A percentile compares a stretch with the other conserved stretches of the same genome.
These are phyloP conservation scores for Vireo griseus DNA, from an alignment of 2,797 vertebrate genomes.

Conservation along the genomic window DNA sequence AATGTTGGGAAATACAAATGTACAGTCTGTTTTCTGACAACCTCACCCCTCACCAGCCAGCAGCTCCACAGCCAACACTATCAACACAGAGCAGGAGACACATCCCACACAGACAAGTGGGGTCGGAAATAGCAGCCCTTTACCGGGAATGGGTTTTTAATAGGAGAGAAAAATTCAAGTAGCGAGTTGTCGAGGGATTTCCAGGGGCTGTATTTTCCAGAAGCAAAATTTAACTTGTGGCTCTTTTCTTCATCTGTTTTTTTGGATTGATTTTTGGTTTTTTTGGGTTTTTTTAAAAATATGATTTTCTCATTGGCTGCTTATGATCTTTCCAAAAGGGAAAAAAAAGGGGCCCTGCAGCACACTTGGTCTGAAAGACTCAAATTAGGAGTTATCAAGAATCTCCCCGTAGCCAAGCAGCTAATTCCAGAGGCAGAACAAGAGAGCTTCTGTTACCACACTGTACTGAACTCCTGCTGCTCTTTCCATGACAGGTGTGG, in stretches of 20 bases:
- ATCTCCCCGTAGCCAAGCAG: slow-evolving; percentile 39
- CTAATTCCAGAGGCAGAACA: slow-evolving; percentile 58
- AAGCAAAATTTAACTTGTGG: neutral
- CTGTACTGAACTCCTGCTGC: slow-evolving; percentile 57
- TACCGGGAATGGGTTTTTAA: neutral
- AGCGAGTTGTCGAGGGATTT: neutral
- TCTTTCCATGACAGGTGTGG: slow-evolving; percentile 74
- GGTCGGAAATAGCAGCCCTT: neutral
- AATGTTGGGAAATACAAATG: slow-evolving; percentile 47
- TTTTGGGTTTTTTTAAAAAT: neutral
- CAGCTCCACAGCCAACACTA: neutral
- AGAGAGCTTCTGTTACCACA: slow-evolving; percentile 67
- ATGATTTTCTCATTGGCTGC: slow-evolving; percentile 6
- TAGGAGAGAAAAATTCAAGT: neutral
- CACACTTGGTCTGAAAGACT: neutral
- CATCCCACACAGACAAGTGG: neutral
- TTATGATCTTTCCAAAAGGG: slow-evolving; percentile 11
- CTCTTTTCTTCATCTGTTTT: neutral
- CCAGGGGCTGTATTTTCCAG: neutral
- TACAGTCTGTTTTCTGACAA: slow-evolving; percentile 19
- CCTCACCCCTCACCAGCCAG: slow-evolving; percentile 27
- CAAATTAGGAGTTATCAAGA: slow-evolving; percentile 58
- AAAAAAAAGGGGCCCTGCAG: neutral
- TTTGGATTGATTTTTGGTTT: neutral
- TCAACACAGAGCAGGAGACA: neutral